These are phyloP conservation scores for Copidosoma aretas DNA, from an alignment of 2,888 invertebrate species.

Conservation along the genomic window DNA sequence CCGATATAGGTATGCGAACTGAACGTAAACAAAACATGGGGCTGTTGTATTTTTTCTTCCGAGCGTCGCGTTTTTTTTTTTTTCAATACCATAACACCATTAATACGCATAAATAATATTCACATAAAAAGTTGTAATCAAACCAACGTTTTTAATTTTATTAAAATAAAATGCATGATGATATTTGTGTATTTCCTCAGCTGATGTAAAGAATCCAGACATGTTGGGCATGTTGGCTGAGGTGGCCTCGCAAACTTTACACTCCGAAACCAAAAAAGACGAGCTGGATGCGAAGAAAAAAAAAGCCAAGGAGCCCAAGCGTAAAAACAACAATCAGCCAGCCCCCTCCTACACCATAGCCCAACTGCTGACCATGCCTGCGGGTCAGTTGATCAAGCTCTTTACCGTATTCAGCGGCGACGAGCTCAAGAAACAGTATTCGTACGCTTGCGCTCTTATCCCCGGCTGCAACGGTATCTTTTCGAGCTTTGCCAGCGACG, in stretches of 20 bases:
- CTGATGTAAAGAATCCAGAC: constrained; percentile 52
- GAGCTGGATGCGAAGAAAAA: constrained; percentile 43
- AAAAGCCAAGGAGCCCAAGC: constrained; percentile 29
- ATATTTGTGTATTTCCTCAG: too few relatives aligned
- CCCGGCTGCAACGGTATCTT: constrained; percentile 64
- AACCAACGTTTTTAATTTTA: too few relatives aligned
- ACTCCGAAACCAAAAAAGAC: constrained; percentile 53
- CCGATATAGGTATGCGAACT: not conserved
- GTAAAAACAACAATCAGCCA: constrained; percentile 31
- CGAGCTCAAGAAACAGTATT: constrained; percentile 65
- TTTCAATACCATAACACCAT: too few relatives aligned
- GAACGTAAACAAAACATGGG: too few relatives aligned
- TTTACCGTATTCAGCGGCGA: constrained; percentile 65
- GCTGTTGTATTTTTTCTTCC: too few relatives aligned
- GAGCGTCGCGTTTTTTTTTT: too few relatives aligned
- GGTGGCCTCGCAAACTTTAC: constrained; percentile 66
- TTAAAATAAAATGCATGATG: too few relatives aligned
- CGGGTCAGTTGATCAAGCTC: constrained; percentile 63
- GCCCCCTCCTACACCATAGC: constrained; percentile 45
- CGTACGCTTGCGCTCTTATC: constrained; percentile 64
- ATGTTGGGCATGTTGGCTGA: constrained; percentile 66
- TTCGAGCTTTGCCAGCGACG: constrained; percentile 67
- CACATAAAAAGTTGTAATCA: too few relatives aligned
- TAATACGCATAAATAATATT: too few relatives aligned
- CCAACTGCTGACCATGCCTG: constrained; percentile 60